Evolutionary conservation across 1,140 invertebrate genomes (phyloP), one percentile per base, ranked within the genome.

Genomic region (Meloidogyne floridensis): DNA sequence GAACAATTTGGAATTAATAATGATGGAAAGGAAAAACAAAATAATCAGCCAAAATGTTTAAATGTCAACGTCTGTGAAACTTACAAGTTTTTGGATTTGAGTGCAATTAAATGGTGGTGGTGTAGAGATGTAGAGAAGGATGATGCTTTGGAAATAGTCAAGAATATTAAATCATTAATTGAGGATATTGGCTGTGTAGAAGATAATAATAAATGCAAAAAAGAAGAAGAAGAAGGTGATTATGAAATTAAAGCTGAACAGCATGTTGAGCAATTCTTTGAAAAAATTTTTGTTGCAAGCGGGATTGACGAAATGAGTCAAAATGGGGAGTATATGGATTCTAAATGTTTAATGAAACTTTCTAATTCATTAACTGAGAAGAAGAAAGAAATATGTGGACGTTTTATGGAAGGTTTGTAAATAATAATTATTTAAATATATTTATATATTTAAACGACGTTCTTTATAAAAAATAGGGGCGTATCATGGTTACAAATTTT

Each of bases 131-230:
- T 65, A n/a, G 59, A 65, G n/a, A n/a, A 65, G 59, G 59, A 65
- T n/a, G n/a, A 65, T 65, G n/a, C n/a, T n/a, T 65, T 65, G n/a
- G 59, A 65, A 65, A 7, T 65, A 65, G n/a, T 65, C n/a, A 65
- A 65, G n/a, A 65, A 65, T 65, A 65, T 65, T 65, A 65, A 65
- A n/a, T n/a, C n/a, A n/a, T 65, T 65, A n/a, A 65, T 65, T 65
- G n/a, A 65, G 6, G 59, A 65, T 65, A 65, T 65, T n/a, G 3
- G 1, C 7, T 65, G 59, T 65, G 6, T 65, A 6, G 7, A 18
- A 1, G 59, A n/a, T n/a, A n/a, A n/a, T 7, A 65, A 65, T 65
- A 32, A 32, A 32, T 65, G 59, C n/a, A 65, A 65, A 2, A 15
- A 65, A 15, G 56, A 13, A 65, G 15, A 65, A 65, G 43, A 65